Evolutionary conservation across 1,140 invertebrate species (phyloP).

Genomic region (Drosophila sproati): DNA sequence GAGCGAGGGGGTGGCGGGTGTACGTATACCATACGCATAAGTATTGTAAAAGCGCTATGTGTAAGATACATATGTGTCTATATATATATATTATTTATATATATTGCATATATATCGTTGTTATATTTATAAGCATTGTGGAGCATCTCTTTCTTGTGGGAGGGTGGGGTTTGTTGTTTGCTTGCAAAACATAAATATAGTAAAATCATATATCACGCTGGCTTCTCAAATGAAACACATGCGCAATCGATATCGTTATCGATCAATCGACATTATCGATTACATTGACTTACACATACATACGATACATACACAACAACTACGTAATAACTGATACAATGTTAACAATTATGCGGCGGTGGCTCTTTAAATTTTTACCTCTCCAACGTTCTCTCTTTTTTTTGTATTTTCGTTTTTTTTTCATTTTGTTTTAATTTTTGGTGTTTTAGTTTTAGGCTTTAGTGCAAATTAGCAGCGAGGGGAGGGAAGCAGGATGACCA

Average conservation of each 20-base stretch:
- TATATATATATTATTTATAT: slow-evolving; percentile 53
- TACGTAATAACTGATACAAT: slow-evolving; percentile 82
- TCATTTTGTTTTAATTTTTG: slow-evolving; percentile 26
- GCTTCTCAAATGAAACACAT: slow-evolving; percentile 52
- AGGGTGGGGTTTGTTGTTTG: neutral
- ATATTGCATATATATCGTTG: slow-evolving; percentile 39
- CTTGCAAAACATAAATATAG: slow-evolving; percentile 16
- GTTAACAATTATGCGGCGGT: slow-evolving; percentile 81
- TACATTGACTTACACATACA: slow-evolving; percentile 77
- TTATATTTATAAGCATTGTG: slow-evolving; percentile 52
- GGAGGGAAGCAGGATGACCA: slow-evolving; percentile 52
- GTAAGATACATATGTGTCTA: slow-evolving; percentile 33
- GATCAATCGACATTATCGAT: slow-evolving; percentile 37
- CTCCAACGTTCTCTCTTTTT: slow-evolving; percentile 19
- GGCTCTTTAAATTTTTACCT: slow-evolving; percentile 26
- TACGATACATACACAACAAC: slow-evolving; percentile 79
- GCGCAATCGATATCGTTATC: slow-evolving; percentile 23
- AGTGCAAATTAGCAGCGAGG: slow-evolving; percentile 33
- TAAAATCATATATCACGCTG: slow-evolving; percentile 65
- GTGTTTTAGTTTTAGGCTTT: slow-evolving; percentile 43
- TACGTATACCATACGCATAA: slow-evolving; percentile 1
- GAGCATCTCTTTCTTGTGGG: slow-evolving; percentile 38
- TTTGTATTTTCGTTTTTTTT: slow-evolving; percentile 5
- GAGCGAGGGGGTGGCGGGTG: slow-evolving; percentile 18
- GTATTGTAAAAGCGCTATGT: slow-evolving; percentile 52